Base-by-base conservation (phyloP, 2,888 invertebrate genomes). In the Catocala sponsa region DNA sequence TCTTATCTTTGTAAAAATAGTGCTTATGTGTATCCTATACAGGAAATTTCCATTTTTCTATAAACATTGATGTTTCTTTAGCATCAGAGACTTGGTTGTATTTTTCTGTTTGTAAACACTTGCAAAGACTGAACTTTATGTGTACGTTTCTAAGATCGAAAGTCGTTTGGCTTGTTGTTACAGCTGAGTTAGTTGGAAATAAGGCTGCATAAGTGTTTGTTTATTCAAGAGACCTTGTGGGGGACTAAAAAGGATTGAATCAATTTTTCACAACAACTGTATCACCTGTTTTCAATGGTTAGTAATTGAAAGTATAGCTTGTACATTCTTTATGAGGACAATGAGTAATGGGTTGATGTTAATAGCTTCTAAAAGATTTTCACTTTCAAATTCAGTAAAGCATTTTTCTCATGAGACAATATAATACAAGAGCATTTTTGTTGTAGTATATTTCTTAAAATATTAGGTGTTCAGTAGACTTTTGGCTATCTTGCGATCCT, bases 161-260 rank as follows among this genome's bases (percentile, higher is more conserved):
- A 59, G 58, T 72, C 5, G 44, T 42, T 43, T 58, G 49, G 15
- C 4, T 42, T 5, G 54, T 56, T 62, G 70, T 70, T 68, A 74
- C 66, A 63, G 53, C 59, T 67, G 65, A 80, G 71, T 71, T 75
- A 70, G 71, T 71, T 69, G 61, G 51, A 59, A 73, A 70, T 74
- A 73, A 74, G 61, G 53, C 64, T 66, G 59, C 57, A 68, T 70
- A 72, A 76, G 65, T 66, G 68, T 77, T 84, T 84, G 75, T 80
- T 83, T 82, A 84, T 85, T 83, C 79, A 81, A 72, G 65, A 78
- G 76, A 74, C 65, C 69, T 74, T 71, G 65, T 52, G 78, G 63
- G 58, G 68, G 76, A 73, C 80, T 80, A 70, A 76, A 81, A 83
- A 76, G 77, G 76, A 79, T 79, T 78, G 76, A 70, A 78, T 79